Evolutionary conservation across 2,797 vertebrate species (phyloP), one percentile per base, ranked within the genome.

Genomic region (Crenichthys baileyi): DNA sequence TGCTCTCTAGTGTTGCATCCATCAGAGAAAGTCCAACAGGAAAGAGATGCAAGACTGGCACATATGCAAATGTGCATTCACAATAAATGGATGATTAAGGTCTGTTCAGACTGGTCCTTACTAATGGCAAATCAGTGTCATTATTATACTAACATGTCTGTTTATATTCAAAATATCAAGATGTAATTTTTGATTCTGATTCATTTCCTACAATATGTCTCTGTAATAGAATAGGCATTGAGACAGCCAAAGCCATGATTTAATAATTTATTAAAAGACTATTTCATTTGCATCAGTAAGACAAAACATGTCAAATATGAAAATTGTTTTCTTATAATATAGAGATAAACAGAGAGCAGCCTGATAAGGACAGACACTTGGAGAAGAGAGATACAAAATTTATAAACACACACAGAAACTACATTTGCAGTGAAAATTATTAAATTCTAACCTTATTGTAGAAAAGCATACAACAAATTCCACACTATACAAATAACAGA

Each of bases 1-100:
- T 97, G 97, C 97, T 96, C 97, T 95, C 97, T 98, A 97, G 97
- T 95, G 97, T 98, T 91, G 88, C 83, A 77, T 88, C 75, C 31
- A 63, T 81, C 44, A 4, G 67, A 72, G 76, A 79, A 83, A 78
- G 53, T 53, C 60, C 61, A 63, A 36, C 31, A 63, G 60, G 48
- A 51, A 55, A 77, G 72, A 7, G 53, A 77, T 71, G 65, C 5
- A 60, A 39, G 79, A 61, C 16, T 61, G 74, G 73, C 67, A 20
- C 12, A 50, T 15, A 55, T 70, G 70, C 65, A 58, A 26, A 9
- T 12, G 53, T 24, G 11, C 53, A 55, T 8, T n/a, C 24, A 26
- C 55, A 56, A 24, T 24, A 39, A 67, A 67, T 41, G 63, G 20
- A 22, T 11, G 20, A 8, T 16, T 51, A 12, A 18, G 50, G 50